Base-by-base conservation (phyloP, 2,797 vertebrate genomes). In the Arremon aurantiirostris region DNA sequence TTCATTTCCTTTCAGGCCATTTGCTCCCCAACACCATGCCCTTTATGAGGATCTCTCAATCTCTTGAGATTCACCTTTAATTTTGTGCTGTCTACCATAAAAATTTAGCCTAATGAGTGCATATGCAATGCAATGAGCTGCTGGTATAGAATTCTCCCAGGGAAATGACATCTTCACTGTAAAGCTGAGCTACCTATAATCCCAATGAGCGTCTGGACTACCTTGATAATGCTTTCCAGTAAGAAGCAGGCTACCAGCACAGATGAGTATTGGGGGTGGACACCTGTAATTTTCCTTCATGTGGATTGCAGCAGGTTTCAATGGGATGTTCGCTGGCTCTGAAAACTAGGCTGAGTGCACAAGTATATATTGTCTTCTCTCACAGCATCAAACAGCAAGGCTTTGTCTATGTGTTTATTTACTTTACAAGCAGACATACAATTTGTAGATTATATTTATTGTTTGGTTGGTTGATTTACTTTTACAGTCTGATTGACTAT, bases 81-180 rank as follows among this genome's bases (percentile, higher is more conserved):
- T 11, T 89, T 89, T 92, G 49, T 14, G 6, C 27, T 17, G 17
- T n/a, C 59, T 59, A 9, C 21, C 27, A 28, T 28, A 35, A 56
- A 86, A 56, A 44, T n/a, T 14, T 30, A 52, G 41, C 5, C 10
- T 63, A 42, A 49, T 41, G 13, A 49, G 8, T 6, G 20, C 4
- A 23, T 18, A 7, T 0, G 0, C 5, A 11, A 14, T 60, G 14
- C 18, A 73, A 34, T 0, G 0, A 37, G 28, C 9, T 68, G 28
- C 64, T 49, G 44, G 14, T 24, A 12, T 26, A 24, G 41, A 49
- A 30, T 65, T 4, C 7, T 60, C 15, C 22, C 16, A 53, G 55
- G 27, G 10, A 64, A 88, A 90, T 14, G 2, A 39, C 17, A 39
- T 30, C 41, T 78, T 68, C 57, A 30, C 6, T 42, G 8, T 46